Evolutionary conservation across 2,113 vertebrate species (phyloP), one percentile per base, ranked within the genome.

Genomic region (Calcarius ornatus): DNA sequence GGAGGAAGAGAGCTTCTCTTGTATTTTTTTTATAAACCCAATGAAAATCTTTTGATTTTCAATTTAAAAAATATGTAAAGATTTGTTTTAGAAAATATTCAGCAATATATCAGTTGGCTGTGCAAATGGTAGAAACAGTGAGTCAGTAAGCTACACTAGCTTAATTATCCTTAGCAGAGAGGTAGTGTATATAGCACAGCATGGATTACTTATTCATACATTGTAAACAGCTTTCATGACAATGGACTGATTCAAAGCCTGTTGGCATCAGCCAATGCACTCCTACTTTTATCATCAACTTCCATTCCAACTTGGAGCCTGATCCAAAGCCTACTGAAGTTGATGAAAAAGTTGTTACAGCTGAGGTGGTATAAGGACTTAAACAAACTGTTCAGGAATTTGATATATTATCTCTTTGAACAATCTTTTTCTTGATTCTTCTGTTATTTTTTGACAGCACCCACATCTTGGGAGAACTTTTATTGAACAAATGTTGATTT

Each of bases 141-240:
- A 63, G 30, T 93, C 71, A 82, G 71, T 59, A 76, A 85, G 30
- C 54, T 22, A 63, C 15, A 9, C 15, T 23, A 88, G 42, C 68
- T 38, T 84, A 50, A 87, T 84, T 73, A 80, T 70, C 43, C 70
- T 81, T 35, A 78, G 42, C 23, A 50, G 37, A 37, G 66, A 73
- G 24, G 28, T 59, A 73, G 64, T 24, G 37, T 48, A 35, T 78
- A 16, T 40, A 93, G 53, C 64, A 37, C 47, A 75, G 71, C 25
- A 35, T 71, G 82, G 76, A 63, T 90, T 86, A 54, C 47, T 96
- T 94, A 40, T 40, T 92, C 42, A 25, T 69, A 77, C 3, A 12
- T 47, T 83, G 43, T 53, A 86, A 95, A 75, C 53, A 66, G n/a
- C 43, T 95, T 96, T 65, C 43, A 56, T 95, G 88, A 83, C 61